Conservation (phyloP, 1,140 invertebrate genomes). For the Drosophila carrolli region DNA sequence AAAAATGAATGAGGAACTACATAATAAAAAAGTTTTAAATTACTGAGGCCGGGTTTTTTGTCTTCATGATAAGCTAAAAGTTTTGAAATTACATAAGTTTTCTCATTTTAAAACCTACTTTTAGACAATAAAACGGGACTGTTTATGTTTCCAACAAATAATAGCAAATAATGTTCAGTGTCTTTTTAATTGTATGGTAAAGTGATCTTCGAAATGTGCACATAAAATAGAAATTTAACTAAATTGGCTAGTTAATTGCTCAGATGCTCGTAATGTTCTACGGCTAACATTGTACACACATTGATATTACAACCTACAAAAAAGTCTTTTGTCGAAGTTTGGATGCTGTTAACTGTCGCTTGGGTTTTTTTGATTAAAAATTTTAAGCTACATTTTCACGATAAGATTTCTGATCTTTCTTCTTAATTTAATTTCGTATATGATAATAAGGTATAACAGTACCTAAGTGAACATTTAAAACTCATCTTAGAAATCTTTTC, state of each 20-base stretch:
- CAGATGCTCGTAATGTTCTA: conserved; percentile 25
- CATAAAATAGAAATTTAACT: conserved; percentile 38
- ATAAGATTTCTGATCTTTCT: background rate
- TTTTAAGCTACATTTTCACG: background rate
- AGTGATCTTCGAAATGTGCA: conserved; percentile 17
- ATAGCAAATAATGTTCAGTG: background rate
- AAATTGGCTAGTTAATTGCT: conserved; percentile 59
- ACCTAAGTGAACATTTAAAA: background rate
- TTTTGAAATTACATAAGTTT: no score
- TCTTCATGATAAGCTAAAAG: no score
- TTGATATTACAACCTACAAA: conserved; percentile 26
- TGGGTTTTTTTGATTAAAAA: conserved; percentile 29
- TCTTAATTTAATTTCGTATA: background rate
- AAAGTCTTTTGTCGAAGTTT: conserved; percentile 18
- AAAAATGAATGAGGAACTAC: background rate
- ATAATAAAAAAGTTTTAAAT: background rate
- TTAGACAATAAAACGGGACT: background rate
- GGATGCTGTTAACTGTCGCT: conserved; percentile 20
- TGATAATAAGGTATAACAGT: background rate
- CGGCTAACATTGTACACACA: conserved; percentile 31
- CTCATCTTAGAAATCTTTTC: background rate
- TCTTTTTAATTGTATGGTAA: conserved; percentile 2
- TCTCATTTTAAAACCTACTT: no score
- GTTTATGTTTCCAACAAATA: background rate
- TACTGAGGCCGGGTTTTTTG: no score